Conservation (phyloP, 2,888 invertebrate genomes). For the Drosophila buzzatii region DNA sequence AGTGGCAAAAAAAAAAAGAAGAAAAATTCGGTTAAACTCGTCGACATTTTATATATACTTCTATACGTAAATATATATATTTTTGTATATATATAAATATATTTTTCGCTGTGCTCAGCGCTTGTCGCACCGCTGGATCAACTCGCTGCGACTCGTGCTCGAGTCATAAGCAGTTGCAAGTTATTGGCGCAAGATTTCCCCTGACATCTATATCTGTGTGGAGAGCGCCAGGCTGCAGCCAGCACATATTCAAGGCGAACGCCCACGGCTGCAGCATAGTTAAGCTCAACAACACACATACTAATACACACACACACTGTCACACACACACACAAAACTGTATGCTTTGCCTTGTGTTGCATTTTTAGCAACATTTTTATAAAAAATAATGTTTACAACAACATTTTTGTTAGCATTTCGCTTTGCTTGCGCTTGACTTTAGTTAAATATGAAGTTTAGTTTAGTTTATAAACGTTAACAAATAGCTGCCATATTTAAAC, state of each 20-base stretch:
- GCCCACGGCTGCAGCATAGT: conserved; percentile 55
- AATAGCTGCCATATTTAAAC: conserved; percentile 68
- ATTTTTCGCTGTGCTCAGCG: conserved; percentile 24
- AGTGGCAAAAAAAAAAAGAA: not conserved
- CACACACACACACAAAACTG: conserved; percentile 31
- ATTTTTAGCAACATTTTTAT: conserved; percentile 72
- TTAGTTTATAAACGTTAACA: conserved; percentile 69
- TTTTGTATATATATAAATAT: not conserved
- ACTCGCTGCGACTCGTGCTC: conserved; percentile 39
- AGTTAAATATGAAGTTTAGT: conserved; percentile 67
- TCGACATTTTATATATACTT: not conserved
- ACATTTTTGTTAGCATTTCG: conserved; percentile 46
- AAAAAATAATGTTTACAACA: conserved; percentile 68
- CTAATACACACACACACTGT: conserved; percentile 11
- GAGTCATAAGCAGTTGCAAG: conserved; percentile 78
- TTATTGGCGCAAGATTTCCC: conserved; percentile 78
- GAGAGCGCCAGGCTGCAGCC: conserved; percentile 10
- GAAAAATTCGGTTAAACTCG: conserved; percentile 24
- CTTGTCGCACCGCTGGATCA: conserved; percentile 60
- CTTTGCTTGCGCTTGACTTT: conserved; percentile 50
- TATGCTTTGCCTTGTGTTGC: conserved; percentile 75
- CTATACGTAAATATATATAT: not conserved
- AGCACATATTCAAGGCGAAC: conserved; percentile 55
- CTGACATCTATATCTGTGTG: conserved; percentile 52
- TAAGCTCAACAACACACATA: conserved; percentile 34